Evolutionary conservation across 2,888 invertebrate species (phyloP).

Genomic region (Limnephilus auricula): DNA sequence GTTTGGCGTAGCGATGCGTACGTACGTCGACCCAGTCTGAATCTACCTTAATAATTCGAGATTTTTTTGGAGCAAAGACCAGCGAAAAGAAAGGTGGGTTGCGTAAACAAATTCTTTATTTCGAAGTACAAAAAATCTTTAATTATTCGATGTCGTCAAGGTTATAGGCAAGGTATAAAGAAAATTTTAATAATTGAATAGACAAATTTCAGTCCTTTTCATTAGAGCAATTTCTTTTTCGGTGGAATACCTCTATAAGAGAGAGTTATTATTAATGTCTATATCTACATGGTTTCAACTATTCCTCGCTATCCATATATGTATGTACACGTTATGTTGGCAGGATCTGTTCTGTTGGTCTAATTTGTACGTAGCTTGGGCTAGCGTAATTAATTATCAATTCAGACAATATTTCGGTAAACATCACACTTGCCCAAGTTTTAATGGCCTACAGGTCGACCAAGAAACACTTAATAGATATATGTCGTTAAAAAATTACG

Average conservation of each 20-base stretch:
- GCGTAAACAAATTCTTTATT: too few species aligned
- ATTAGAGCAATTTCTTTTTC: background rate
- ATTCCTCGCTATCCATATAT: background rate
- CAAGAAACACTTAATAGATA: background rate
- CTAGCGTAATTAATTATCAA: background rate
- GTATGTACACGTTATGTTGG: background rate
- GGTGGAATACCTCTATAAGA: background rate
- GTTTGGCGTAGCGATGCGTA: too few species aligned
- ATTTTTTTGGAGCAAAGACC: background rate
- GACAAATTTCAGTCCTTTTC: background rate
- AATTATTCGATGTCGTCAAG: too few species aligned
- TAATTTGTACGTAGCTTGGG: background rate
- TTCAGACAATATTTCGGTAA: background rate
- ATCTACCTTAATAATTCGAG: background rate
- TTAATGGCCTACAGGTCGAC: background rate
- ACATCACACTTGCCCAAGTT: background rate
- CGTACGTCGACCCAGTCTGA: too few species aligned
- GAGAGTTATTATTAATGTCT: background rate
- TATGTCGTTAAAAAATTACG: background rate
- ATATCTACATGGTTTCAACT: background rate
- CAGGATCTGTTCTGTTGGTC: background rate
- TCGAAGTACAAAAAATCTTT: too few species aligned
- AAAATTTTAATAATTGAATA: too few species aligned
- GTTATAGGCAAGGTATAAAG: too few species aligned
- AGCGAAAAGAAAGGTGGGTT: too few species aligned